Evolutionary conservation across 1,140 invertebrate genomes (phyloP).

Genomic region (Macrocentrus cingulum): DNA sequence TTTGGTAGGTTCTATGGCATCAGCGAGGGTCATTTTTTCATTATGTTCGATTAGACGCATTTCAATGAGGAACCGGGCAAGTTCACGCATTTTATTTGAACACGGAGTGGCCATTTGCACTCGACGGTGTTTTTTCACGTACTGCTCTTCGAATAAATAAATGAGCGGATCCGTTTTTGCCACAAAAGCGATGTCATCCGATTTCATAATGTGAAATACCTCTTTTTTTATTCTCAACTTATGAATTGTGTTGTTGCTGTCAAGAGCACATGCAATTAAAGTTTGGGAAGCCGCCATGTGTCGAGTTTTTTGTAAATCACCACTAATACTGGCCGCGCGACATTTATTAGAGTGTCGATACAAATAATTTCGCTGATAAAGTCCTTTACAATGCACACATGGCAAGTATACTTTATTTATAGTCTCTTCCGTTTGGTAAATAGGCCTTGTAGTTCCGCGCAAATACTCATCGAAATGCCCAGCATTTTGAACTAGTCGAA

Average conservation of each 20-base stretch:
- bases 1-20: not conserved
- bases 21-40: not conserved
- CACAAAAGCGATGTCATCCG: not conserved
- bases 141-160: not conserved
- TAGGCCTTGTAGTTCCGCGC: not conserved
- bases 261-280: not conserved
- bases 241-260: not conserved
- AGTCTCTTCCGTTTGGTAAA: not conserved
- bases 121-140: slow-evolving; percentile 5
- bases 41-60: not conserved
- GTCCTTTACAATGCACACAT: slow-evolving; percentile 6
- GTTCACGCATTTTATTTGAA: slow-evolving; percentile 12
- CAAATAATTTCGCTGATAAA: not conserved
- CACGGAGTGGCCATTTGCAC: not conserved
- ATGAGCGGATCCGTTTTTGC: slow-evolving; percentile 8
- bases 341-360: slow-evolving; percentile 5
- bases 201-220: slow-evolving; percentile 4
- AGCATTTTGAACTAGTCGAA: not conserved
- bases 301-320: not conserved
- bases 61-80: not conserved
- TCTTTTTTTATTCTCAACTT: not conserved
- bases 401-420: not conserved
- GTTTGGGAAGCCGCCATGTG: slow-evolving; percentile 5
- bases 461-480: slow-evolving; percentile 4
- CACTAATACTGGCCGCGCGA: not conserved